Conservation (phyloP, 1,140 invertebrate genomes). For the Neodiprion virginianus region DNA sequence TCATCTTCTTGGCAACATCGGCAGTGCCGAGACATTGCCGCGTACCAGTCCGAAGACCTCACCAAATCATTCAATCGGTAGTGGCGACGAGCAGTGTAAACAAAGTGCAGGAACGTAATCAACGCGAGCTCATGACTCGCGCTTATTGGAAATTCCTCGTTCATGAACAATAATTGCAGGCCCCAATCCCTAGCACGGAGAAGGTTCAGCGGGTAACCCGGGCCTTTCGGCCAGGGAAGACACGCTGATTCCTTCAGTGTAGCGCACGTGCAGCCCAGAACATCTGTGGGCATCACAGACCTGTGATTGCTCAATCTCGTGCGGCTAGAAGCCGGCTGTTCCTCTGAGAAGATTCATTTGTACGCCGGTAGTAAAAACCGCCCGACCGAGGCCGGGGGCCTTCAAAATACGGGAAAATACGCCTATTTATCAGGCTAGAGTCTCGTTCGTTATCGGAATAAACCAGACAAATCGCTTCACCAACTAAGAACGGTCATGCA, state of each 20-base stretch:
- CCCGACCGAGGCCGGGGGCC: constrained; percentile 46
- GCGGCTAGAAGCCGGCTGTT: too few relatives aligned
- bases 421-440: constrained; percentile 74
- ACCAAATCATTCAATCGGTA: too few relatives aligned
- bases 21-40: too few relatives aligned
- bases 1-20: too few relatives aligned
- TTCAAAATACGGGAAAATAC: constrained; percentile 47
- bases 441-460: constrained; percentile 87
- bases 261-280: too few relatives aligned
- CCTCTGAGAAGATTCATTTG: constrained; percentile 71
- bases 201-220: constrained; percentile 79
- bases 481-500: constrained; percentile 66
- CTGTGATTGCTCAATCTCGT: too few relatives aligned
- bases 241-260: constrained; percentile 40
- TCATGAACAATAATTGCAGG: constrained; percentile 84
- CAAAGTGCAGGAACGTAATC: too few relatives aligned
- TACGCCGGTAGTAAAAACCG: constrained; percentile 61
- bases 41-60: too few relatives aligned
- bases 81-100: too few relatives aligned
- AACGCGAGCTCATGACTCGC: too few relatives aligned
- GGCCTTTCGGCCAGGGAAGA: constrained; percentile 73
- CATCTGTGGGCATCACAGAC: too few relatives aligned
- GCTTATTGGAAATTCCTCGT: constrained; percentile 73
- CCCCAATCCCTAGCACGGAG: constrained; percentile 83
- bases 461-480: constrained; percentile 90